Conservation (phyloP, 2,113 vertebrate genomes). For the Zosterops hypoxanthus region DNA sequence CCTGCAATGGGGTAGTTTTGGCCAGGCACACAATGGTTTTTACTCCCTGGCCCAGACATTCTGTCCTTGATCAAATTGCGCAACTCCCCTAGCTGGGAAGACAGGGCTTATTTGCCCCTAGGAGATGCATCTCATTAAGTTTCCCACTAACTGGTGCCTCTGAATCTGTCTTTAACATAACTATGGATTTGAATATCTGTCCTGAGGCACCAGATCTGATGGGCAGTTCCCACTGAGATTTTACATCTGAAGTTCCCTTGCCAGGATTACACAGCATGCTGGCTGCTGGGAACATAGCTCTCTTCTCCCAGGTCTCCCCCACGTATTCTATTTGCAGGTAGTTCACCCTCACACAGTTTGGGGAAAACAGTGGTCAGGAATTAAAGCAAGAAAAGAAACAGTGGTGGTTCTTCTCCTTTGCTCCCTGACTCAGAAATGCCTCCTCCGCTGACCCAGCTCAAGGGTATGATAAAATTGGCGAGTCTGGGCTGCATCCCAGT, state of each 20-base stretch:
- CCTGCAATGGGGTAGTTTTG: background rate
- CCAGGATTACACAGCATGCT: background rate
- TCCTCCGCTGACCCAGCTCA: background rate
- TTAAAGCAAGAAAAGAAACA: background rate
- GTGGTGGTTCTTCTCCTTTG: background rate
- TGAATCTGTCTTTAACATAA: background rate
- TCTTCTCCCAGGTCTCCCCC: background rate
- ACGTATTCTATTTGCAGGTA: fast-evolving
- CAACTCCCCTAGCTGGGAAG: background rate
- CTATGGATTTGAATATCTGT: background rate
- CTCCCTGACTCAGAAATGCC: background rate
- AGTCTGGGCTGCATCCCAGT: fast-evolving
- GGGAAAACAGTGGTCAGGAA: background rate
- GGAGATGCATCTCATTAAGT: background rate
- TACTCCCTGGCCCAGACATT: background rate
- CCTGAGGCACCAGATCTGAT: background rate
- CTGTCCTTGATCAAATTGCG: background rate
- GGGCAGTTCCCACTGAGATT: background rate
- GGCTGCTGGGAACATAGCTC: background rate
- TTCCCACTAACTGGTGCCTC: background rate
- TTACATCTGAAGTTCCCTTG: background rate
- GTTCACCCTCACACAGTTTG: background rate
- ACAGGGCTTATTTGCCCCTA: background rate
- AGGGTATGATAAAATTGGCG: background rate
- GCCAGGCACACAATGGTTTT: background rate